These are phyloP conservation scores for Stomatorhinus ivindoensis DNA, from an alignment of 2,113 vertebrate genomes.

Conservation along the genomic window DNA sequence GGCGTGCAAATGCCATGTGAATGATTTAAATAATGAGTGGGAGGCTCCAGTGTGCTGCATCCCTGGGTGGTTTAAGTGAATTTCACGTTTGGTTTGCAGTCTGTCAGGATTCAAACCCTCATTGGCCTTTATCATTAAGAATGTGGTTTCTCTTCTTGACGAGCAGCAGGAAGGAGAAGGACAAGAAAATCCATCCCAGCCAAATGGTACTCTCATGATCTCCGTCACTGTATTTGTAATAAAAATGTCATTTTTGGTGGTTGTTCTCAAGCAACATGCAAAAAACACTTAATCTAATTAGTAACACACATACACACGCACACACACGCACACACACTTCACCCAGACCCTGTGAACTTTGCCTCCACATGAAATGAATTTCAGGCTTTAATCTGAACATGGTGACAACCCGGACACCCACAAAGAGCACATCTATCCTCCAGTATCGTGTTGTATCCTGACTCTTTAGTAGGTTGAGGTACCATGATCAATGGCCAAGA, in stretches of 20 bases:
- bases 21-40: not conserved
- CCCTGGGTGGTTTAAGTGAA: not conserved
- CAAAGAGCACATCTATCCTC: not conserved
- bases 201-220: not conserved
- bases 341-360: not conserved
- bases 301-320: not conserved
- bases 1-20: not conserved
- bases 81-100: not conserved
- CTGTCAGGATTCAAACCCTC: not conserved
- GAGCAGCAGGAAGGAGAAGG: not conserved
- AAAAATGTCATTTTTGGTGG: not conserved
- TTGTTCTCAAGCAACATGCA: not conserved
- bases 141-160: not conserved
- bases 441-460: not conserved
- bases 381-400: not conserved
- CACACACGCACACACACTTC: not conserved
- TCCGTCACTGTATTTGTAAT: not conserved
- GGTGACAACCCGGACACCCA: not conserved
- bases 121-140: not conserved
- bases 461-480: not conserved
- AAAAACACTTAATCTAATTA: not conserved
- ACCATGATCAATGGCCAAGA: not conserved
- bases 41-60: not conserved
- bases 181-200: not conserved
- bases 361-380: not conserved